Conservation (phyloP, 2,113 vertebrate species). For the Sorex fumeus region DNA sequence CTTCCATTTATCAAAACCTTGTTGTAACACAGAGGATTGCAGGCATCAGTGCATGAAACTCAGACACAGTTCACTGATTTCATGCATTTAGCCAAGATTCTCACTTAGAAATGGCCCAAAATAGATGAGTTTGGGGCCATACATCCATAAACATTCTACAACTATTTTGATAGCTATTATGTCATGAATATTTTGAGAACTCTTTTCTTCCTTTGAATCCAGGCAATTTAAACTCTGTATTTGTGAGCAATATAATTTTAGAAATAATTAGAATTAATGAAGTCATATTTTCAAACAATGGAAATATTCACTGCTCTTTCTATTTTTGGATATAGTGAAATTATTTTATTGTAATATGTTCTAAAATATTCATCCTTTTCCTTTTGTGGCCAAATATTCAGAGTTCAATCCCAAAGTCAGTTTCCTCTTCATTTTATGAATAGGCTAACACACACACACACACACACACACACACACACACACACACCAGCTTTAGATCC, state of each 20-base stretch:
- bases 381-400: not conserved
- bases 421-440: not conserved
- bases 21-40: slow-evolving; percentile 23
- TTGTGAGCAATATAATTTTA: slow-evolving; percentile 72
- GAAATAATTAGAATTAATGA: slow-evolving; percentile 73
- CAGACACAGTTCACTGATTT: slow-evolving; percentile 53
- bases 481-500: no score
- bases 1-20: slow-evolving; percentile 5
- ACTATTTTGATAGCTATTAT: slow-evolving; percentile 72
- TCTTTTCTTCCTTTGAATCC: slow-evolving; percentile 58
- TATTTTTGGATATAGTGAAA: slow-evolving; percentile 62
- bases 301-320: slow-evolving; percentile 23
- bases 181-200: slow-evolving; percentile 38
- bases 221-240: slow-evolving; percentile 66
- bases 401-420: not conserved
- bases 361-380: slow-evolving; percentile 32
- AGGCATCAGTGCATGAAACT: slow-evolving; percentile 48
- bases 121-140: slow-evolving; percentile 29
- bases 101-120: slow-evolving; percentile 48
- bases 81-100: slow-evolving; percentile 32
- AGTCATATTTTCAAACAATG: slow-evolving; percentile 72
- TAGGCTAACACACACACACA: not conserved
- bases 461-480: no score
- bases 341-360: slow-evolving; percentile 44
- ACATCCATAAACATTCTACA: slow-evolving; percentile 28